Evolutionary conservation across 2,113 vertebrate species (phyloP).

Genomic region (Oreamnos americanus): DNA sequence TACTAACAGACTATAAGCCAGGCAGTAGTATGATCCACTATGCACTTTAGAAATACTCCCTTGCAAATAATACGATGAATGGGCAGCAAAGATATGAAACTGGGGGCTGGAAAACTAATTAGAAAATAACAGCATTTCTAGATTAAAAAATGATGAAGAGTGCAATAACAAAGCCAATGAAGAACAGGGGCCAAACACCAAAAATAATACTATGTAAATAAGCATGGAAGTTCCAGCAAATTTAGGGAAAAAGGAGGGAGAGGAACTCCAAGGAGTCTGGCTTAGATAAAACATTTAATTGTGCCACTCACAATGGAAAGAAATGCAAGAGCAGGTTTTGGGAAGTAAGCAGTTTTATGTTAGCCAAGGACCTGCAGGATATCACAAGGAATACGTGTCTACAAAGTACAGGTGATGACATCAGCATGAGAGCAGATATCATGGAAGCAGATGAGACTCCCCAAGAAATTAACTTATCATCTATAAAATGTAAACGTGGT

Average conservation of each 20-base stretch:
- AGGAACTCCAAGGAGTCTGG: not conserved
- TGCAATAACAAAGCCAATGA: not conserved
- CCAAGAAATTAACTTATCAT: not conserved
- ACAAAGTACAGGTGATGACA: not conserved
- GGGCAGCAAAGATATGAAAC: not conserved
- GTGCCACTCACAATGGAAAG: not conserved
- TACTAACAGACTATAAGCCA: not conserved
- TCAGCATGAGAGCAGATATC: not conserved
- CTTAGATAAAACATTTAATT: not conserved
- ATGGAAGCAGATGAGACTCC: not conserved
- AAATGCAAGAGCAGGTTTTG: not conserved
- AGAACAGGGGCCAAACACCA: not conserved
- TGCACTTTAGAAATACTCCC: not conserved
- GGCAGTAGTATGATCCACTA: not conserved
- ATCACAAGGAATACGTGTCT: not conserved
- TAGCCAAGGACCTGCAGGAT: not conserved
- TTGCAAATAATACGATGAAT: not conserved
- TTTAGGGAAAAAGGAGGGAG: not conserved
- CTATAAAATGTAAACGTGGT: not conserved
- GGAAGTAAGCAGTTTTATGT: not conserved
- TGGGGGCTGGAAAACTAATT: not conserved
- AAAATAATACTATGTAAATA: not conserved
- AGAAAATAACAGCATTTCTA: not conserved
- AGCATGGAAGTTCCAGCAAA: not conserved
- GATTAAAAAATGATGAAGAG: not conserved